phyloP scores from a whole-genome alignment of 1,140 invertebrate genomes.

The Ceratosolen solmsi region DNA sequence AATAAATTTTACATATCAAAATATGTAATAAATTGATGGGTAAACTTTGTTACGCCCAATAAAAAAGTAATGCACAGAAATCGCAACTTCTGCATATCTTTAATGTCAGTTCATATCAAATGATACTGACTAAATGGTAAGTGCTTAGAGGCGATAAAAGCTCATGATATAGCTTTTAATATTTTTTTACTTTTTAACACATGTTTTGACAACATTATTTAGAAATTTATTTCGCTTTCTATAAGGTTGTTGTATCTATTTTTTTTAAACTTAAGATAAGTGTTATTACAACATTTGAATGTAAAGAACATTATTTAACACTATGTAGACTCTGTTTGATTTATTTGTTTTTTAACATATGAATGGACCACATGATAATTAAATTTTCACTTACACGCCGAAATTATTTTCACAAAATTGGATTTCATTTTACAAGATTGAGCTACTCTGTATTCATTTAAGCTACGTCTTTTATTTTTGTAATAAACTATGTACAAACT shows the following conservation, averaged over 20 bases:
- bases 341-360: constrained; percentile 15
- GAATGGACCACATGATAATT: neutral
- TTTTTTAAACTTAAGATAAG: neutral
- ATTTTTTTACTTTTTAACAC: neutral
- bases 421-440: constrained; percentile 29
- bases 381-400: constrained; percentile 10
- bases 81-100: constrained; percentile 21
- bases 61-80: constrained; percentile 21
- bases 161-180: constrained; percentile 19
- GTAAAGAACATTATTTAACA: neutral
- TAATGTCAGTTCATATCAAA: constrained; percentile 49
- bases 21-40: constrained; percentile 6
- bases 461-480: constrained; percentile 41
- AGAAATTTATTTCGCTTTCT: constrained; percentile 15
- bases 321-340: constrained; percentile 23
- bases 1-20: constrained; percentile 21
- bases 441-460: constrained; percentile 40
- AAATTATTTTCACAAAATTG: constrained; percentile 37
- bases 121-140: constrained; percentile 46
- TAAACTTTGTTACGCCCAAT: constrained; percentile 34
- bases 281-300: constrained; percentile 26
- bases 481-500: constrained; percentile 52
- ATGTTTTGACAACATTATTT: constrained; percentile 6
- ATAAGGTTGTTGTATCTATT: neutral
- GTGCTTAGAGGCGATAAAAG: constrained; percentile 30